Evolutionary conservation across 2,113 vertebrate genomes (phyloP).

Genomic region (Psittacula cyanocephala): DNA sequence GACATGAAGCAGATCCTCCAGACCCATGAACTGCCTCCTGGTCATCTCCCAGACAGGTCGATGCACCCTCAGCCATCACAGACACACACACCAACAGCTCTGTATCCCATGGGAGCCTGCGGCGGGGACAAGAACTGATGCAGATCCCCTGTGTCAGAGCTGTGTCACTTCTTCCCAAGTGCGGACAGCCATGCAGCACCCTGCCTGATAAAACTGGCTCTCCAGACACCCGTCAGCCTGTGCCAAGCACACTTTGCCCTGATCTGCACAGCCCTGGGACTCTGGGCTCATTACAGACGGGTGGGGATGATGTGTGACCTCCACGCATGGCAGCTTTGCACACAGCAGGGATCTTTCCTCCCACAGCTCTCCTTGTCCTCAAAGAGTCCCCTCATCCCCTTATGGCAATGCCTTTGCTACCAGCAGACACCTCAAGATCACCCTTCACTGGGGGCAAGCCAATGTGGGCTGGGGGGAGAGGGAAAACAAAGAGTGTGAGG

Average conservation of each 20-base stretch:
- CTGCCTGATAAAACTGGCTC: background rate
- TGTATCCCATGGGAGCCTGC: background rate
- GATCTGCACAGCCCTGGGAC: rapidly evolving
- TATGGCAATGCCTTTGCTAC: background rate
- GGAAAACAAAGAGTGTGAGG: background rate
- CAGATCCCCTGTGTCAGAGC: background rate
- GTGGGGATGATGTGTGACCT: background rate
- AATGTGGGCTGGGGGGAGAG: background rate
- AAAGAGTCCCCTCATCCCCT: background rate
- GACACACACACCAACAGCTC: background rate
- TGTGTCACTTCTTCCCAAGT: background rate
- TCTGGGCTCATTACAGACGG: rapidly evolving
- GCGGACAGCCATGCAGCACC: rapidly evolving
- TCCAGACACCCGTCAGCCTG: background rate
- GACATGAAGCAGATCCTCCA: background rate
- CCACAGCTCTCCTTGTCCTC: background rate
- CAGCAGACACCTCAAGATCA: background rate
- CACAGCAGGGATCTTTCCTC: background rate
- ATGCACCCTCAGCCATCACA: rapidly evolving
- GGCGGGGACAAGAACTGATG: background rate
- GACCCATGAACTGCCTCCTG: background rate
- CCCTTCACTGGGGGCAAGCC: background rate
- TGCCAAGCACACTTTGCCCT: background rate
- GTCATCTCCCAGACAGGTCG: background rate
- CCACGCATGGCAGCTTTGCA: background rate